Evolutionary conservation across 2,113 vertebrate species (phyloP).

Genomic region (Dipodomys ordii): DNA sequence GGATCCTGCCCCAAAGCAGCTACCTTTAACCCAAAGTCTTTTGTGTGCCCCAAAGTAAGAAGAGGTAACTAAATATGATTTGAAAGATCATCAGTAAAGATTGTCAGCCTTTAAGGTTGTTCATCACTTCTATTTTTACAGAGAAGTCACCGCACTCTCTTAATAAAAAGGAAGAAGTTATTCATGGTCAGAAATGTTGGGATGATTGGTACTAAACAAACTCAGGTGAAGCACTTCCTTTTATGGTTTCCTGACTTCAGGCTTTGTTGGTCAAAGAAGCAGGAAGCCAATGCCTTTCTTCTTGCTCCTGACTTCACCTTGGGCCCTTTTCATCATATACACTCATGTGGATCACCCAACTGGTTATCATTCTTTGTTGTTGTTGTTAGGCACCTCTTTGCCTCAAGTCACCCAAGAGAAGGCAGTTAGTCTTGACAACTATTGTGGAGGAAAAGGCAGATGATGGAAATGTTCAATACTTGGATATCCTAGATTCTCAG

Average conservation of each 20-base stretch:
- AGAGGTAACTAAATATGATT: neutral
- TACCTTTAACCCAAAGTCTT: neutral
- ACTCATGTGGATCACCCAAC: neutral
- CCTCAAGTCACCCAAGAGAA: neutral
- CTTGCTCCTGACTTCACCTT: neutral
- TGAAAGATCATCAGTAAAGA: neutral
- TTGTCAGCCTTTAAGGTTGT: neutral
- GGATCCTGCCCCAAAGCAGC: neutral
- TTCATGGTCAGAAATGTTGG: neutral
- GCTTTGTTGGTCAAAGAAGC: neutral
- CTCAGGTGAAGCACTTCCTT: neutral
- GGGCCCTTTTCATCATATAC: neutral
- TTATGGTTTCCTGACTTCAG: neutral
- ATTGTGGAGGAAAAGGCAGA: neutral
- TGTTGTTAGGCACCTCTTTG: neutral
- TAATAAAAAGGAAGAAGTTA: neutral
- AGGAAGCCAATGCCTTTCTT: neutral
- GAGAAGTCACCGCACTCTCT: neutral
- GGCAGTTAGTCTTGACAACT: conserved; percentile 5
- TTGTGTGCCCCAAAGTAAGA: neutral
- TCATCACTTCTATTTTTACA: neutral
- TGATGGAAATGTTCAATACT: neutral
- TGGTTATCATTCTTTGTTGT: neutral
- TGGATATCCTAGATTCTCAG: neutral
- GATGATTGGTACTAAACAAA: neutral